These are phyloP conservation scores for Pentamera pediparva DNA, from an alignment of 53 echinoderm and acorn worm species.

Conservation along the genomic window DNA sequence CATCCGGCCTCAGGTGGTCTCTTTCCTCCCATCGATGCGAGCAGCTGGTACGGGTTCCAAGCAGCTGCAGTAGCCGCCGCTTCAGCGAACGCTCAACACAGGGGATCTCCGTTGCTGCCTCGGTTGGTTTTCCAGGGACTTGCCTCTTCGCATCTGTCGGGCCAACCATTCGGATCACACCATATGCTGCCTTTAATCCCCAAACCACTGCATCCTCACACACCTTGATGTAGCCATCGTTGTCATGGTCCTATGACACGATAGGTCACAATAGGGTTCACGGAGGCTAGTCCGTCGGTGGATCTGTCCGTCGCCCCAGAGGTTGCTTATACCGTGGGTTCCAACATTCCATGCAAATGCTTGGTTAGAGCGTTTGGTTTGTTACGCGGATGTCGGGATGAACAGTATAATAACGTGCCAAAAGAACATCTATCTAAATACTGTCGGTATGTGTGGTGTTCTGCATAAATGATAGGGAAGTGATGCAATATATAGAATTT, in stretches of 20 bases:
- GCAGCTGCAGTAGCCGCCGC: conserved; percentile 42
- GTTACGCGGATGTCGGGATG: too few relatives aligned
- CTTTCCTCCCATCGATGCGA: conserved; percentile 78
- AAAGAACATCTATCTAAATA: too few relatives aligned
- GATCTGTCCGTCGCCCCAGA: too few relatives aligned
- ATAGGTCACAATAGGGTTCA: background rate
- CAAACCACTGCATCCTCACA: conserved; percentile 79
- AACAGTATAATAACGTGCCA: too few relatives aligned
- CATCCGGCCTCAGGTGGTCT: conserved; percentile 60
- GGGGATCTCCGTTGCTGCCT: conserved; percentile 68
- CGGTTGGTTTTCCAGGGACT: conserved; percentile 87
- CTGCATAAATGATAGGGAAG: too few relatives aligned
- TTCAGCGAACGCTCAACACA: conserved; percentile 44
- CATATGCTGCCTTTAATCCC: conserved; percentile 77
- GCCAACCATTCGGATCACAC: conserved; percentile 4
- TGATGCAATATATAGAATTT: too few relatives aligned
- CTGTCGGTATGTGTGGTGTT: too few relatives aligned
- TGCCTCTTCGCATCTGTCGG: conserved; percentile 69
- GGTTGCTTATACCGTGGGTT: too few relatives aligned
- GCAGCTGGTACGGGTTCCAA: conserved; percentile 73
- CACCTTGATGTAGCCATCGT: conserved; percentile 42
- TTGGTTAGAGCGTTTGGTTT: too few relatives aligned
- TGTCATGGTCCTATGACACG: background rate
- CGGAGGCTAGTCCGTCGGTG: background rate
- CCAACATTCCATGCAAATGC: too few relatives aligned